phyloP scores from a whole-genome alignment of 2,113 vertebrate genomes.

The Ivindomyrus marchei region DNA sequence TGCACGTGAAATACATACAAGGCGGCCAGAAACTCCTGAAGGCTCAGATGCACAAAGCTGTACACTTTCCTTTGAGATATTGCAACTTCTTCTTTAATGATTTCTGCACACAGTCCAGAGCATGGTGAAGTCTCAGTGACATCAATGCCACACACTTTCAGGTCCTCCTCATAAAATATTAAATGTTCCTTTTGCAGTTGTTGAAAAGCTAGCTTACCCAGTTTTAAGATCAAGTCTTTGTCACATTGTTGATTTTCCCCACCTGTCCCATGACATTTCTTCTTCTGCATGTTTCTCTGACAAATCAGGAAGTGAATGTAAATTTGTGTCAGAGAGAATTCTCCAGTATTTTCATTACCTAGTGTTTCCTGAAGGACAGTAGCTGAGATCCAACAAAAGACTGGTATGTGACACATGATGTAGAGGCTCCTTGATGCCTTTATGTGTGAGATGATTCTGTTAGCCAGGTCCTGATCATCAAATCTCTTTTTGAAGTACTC shows the following conservation, averaged over 20 bases:
- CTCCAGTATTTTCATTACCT: neutral
- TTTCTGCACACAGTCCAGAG: neutral
- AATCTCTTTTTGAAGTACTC: neutral
- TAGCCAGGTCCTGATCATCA: neutral
- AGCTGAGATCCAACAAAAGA: constrained; percentile 9
- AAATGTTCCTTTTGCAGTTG: neutral
- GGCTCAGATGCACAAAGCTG: neutral
- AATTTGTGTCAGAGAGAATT: neutral
- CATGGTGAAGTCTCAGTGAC: neutral
- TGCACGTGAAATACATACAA: neutral
- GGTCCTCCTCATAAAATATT: neutral
- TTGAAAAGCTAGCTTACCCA: neutral
- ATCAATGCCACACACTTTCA: neutral
- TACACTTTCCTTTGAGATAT: neutral
- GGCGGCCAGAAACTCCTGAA: neutral
- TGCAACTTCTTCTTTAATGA: neutral
- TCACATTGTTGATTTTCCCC: neutral
- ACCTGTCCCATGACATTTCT: neutral
- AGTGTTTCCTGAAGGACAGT: neutral
- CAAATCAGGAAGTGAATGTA: neutral
- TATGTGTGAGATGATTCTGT: neutral
- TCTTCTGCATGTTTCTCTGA: neutral
- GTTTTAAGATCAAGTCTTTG: neutral
- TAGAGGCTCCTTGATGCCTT: constrained; percentile 5
- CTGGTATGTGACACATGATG: neutral